Evolutionary conservation across 2,797 vertebrate genomes (phyloP).

Genomic region (Anguilla marmorata): DNA sequence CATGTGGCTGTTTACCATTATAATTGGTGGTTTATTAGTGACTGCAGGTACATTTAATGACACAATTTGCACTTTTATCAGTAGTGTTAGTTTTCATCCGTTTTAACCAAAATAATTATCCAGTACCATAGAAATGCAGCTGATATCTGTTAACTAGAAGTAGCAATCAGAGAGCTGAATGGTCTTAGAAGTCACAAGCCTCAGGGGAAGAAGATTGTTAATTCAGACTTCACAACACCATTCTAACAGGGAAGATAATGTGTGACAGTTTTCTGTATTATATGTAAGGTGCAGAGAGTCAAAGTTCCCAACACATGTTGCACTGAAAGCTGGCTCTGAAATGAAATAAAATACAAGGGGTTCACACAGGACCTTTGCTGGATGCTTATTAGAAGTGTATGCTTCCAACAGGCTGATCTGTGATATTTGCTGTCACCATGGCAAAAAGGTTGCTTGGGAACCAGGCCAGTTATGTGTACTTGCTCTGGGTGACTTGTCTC

Average conservation of each 20-base stretch:
- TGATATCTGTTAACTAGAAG: too few species aligned
- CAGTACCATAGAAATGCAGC: too few species aligned
- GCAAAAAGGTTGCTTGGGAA: constrained; percentile 72
- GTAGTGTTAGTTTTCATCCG: too few species aligned
- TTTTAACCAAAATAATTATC: too few species aligned
- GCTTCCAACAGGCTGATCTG: constrained; percentile 78
- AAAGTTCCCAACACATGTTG: constrained; percentile 46
- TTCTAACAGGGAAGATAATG: constrained; percentile 42
- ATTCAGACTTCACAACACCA: constrained; percentile 49
- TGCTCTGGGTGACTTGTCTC: constrained; percentile 60
- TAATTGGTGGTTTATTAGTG: too few species aligned
- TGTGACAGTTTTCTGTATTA: constrained; percentile 37
- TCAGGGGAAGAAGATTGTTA: constrained; percentile 39
- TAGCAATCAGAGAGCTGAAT: too few species aligned
- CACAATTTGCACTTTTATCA: too few species aligned
- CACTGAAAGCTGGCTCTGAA: constrained; percentile 36
- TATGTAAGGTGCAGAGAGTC: constrained; percentile 45
- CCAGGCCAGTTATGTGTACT: constrained; percentile 74
- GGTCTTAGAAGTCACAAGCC: too few species aligned
- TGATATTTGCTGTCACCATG: constrained; percentile 76
- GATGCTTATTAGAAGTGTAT: constrained; percentile 72
- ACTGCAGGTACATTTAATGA: too few species aligned
- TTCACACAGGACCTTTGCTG: constrained; percentile 58
- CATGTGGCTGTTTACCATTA: too few species aligned
- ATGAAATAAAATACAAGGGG: constrained; percentile 1